phyloP scores from a whole-genome alignment of 2,113 vertebrate species.

The Shinisaurus crocodilurus region DNA sequence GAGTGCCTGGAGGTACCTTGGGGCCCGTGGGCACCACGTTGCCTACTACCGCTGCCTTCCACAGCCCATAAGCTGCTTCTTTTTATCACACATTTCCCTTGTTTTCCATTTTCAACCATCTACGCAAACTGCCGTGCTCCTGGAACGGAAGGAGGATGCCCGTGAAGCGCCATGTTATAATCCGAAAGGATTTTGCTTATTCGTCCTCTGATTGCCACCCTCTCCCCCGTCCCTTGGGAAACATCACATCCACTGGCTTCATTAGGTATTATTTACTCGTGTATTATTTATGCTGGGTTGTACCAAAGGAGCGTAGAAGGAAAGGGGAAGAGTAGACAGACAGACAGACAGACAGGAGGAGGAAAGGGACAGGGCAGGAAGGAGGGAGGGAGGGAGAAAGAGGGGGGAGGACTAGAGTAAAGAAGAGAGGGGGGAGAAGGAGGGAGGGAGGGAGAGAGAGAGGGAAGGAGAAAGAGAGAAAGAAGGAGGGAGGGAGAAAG shows the following conservation, averaged over 20 bases:
- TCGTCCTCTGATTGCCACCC: background rate
- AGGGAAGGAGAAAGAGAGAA: too few species aligned
- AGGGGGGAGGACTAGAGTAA: background rate
- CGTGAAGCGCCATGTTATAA: background rate
- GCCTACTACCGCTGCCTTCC: too few species aligned
- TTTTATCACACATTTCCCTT: background rate
- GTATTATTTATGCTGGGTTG: background rate
- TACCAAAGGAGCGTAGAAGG: background rate
- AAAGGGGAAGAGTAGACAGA: background rate
- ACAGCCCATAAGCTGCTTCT: too few species aligned
- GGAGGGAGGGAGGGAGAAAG: too few species aligned
- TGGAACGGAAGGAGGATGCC: too few species aligned
- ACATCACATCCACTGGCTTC: background rate
- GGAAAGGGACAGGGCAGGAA: too few species aligned
- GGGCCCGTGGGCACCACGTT: too few species aligned
- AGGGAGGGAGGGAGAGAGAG: too few species aligned
- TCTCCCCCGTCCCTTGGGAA: background rate
- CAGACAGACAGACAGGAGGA: background rate
- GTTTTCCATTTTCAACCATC: background rate
- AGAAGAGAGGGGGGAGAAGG: too few species aligned
- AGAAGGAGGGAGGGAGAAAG: too few species aligned
- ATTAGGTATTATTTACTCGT: background rate
- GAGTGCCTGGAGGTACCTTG: too few species aligned
- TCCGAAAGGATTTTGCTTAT: background rate
- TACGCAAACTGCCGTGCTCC: background rate